These are phyloP conservation scores for Diprion similis DNA, from an alignment of 1,140 invertebrate genomes.

Conservation along the genomic window DNA sequence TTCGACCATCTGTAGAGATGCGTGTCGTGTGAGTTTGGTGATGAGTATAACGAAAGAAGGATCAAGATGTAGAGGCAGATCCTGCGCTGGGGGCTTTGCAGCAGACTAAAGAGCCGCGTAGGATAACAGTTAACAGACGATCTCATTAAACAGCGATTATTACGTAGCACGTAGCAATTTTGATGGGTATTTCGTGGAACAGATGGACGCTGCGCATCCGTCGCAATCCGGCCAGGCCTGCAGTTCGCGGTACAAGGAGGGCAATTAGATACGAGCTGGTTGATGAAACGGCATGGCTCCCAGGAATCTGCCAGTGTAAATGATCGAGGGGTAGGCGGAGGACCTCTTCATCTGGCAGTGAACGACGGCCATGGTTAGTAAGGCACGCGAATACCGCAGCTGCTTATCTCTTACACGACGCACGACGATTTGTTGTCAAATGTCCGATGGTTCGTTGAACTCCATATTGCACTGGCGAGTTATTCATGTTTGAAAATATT, in stretches of 20 bases:
- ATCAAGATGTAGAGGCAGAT: background rate
- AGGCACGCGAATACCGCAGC: too few relatives aligned
- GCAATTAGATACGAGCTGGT: background rate
- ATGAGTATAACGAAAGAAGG: background rate
- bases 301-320: background rate
- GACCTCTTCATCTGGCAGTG: background rate
- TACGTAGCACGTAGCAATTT: constrained; percentile 7
- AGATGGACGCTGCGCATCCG: background rate
- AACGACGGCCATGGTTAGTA: too few relatives aligned
- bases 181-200: background rate
- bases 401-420: too few relatives aligned
- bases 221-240: too few relatives aligned
- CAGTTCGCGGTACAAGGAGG: background rate
- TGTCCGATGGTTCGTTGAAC: constrained; percentile 1
- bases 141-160: constrained; percentile 1
- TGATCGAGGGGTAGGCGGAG: background rate
- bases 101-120: background rate
- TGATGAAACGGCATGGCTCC: background rate
- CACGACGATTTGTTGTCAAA: background rate
- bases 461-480: background rate
- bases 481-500: background rate
- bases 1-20: too few relatives aligned
- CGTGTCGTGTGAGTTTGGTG: too few relatives aligned
- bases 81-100: background rate
- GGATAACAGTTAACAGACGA: background rate